Evolutionary conservation across 2,113 vertebrate species (phyloP).

Genomic region (Plecturocebus donacophilus): DNA sequence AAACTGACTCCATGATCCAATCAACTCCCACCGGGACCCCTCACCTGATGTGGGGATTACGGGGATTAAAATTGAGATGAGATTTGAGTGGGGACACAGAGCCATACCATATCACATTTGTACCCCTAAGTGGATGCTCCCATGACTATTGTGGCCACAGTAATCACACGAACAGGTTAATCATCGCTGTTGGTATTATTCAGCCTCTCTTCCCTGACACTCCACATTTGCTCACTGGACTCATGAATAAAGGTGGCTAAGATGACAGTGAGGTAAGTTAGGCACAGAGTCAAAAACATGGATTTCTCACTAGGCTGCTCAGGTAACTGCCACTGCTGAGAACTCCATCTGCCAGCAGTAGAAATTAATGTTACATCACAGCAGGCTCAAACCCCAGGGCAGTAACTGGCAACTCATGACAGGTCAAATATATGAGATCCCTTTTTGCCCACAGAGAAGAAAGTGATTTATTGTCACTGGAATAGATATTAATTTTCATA

Average conservation of each 20-base stretch:
- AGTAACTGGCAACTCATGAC: background rate
- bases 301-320: background rate
- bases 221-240: background rate
- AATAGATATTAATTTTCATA: background rate
- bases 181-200: background rate
- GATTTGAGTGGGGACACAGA: no score
- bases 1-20: no score
- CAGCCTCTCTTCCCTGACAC: background rate
- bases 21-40: no score
- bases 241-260: background rate
- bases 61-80: no score
- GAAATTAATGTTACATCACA: background rate
- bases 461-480: slow-evolving; percentile 16
- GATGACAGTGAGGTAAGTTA: background rate
- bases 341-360: background rate
- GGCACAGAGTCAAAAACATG: background rate
- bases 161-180: background rate
- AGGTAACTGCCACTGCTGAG: background rate
- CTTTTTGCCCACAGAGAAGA: background rate
- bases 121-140: background rate
- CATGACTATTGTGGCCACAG: background rate
- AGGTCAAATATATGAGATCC: background rate
- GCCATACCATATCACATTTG: no score
- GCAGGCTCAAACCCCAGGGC: background rate
- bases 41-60: no score